A percentile compares a stretch with the other conserved stretches of the same genome.
phyloP scores from a whole-genome alignment of 2,797 vertebrate species.

The Tympanoctomys barrerae region DNA sequence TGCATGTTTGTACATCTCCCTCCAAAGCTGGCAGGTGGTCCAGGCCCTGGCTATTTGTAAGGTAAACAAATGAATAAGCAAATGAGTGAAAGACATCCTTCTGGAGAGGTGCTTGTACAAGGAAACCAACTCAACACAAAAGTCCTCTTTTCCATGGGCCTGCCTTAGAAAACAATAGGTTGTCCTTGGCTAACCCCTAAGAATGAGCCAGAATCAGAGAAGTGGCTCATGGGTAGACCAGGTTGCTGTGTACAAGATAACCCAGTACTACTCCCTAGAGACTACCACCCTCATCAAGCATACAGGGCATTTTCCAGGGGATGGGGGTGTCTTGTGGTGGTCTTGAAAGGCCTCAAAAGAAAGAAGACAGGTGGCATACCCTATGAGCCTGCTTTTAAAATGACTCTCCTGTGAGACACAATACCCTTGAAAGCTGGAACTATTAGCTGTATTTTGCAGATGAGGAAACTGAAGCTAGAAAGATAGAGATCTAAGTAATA shows the following conservation, averaged over 20 bases:
- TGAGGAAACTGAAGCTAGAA: conserved; percentile 1
- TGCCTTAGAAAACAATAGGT: conserved; percentile 7
- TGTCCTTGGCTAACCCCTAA: background rate
- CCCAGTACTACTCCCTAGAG: background rate
- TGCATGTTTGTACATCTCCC: background rate
- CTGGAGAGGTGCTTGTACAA: background rate
- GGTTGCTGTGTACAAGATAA: rapidly evolving
- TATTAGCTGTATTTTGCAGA: background rate
- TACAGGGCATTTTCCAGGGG: background rate
- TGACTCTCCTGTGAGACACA: background rate
- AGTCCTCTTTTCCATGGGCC: background rate
- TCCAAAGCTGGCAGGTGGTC: background rate
- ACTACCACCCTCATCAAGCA: background rate
- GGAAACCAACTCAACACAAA: background rate
- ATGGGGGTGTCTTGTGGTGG: background rate
- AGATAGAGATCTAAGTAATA: background rate
- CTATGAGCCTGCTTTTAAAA: background rate
- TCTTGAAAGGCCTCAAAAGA: background rate
- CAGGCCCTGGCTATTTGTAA: background rate
- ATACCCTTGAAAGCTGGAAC: background rate
- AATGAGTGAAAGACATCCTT: background rate
- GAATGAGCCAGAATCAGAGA: background rate
- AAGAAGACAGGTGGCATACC: background rate
- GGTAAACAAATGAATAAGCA: background rate
- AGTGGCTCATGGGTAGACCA: background rate